Evolutionary conservation across 2,888 invertebrate genomes (phyloP), one percentile per base, ranked within the genome.

Genomic region (Ischnura elegans): DNA sequence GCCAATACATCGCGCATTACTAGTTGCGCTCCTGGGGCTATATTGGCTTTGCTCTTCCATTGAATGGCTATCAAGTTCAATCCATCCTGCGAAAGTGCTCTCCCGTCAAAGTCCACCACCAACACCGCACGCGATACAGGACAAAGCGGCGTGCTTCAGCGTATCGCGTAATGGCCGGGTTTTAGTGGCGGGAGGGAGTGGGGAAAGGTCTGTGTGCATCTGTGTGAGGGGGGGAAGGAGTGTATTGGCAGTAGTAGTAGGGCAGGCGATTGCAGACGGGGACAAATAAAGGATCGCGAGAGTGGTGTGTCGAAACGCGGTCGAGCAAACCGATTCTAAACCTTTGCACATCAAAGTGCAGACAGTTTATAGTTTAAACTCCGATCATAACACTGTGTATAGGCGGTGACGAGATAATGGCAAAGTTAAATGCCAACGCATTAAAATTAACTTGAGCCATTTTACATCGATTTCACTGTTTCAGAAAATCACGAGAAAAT

Each of bases 41-140:
- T 86, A 86, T 86, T 86, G 86, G 86, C 45, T 45, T 86, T 86
- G 86, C 86, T 46, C 86, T 86, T 46, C 8, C 46, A 46, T 86
- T 86, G 86, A 86, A 86, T 86, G 46, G 45, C 43, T 76, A 76
- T 76, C 76, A 36, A 76, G 76, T 76, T 76, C 76, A 76, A 76
- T 76, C 76, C 76, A 76, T 76, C 76, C 76, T 76, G 76, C n/a
- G 76, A 76, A 36, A 76, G 76, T 36, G 36, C 29, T 76, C 61
- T 25, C 45, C 86, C 86, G 46, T 86, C 86, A 86, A 86, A 86
- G 86, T 45, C 45, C 51, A 43, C 42, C 45, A 13, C 46, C 86
- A 25, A n/a, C 46, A 36, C 76, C 29, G 19, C 51, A 36, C 76
- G 76, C 76, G 76, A 76, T 36, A 76, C 25, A 16, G 76, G 76